phyloP scores from a whole-genome alignment of 2,113 vertebrate species.

The Isurus oxyrinchus region DNA sequence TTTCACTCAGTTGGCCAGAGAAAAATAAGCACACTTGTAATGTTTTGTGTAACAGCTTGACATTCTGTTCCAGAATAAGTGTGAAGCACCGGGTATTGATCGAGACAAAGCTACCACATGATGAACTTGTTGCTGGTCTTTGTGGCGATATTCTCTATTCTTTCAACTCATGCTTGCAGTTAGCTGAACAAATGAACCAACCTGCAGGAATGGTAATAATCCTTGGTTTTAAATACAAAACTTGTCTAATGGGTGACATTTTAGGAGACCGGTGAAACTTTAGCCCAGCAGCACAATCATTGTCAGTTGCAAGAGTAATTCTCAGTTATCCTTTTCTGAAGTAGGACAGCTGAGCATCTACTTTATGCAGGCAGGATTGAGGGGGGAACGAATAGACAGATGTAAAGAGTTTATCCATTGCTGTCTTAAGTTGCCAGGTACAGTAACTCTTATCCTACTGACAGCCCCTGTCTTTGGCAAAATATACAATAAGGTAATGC shows the following conservation, averaged over 20 bases:
- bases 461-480: not conserved
- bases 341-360: not conserved
- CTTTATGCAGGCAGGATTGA: not conserved
- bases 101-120: slow-evolving; percentile 73
- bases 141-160: slow-evolving; percentile 73
- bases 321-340: not conserved
- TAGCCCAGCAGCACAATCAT: not conserved
- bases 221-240: too few species aligned
- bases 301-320: not conserved
- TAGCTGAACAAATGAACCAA: slow-evolving; percentile 71
- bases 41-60: not conserved
- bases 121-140: slow-evolving; percentile 65
- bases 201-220: slow-evolving; percentile 55
- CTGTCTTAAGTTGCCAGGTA: not conserved
- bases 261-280: not conserved
- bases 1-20: not conserved
- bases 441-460: not conserved
- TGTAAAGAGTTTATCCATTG: not conserved
- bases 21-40: too few species aligned
- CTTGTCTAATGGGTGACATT: not conserved
- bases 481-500: not conserved
- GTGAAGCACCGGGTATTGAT: slow-evolving; percentile 77
- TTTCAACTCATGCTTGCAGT: slow-evolving; percentile 69
- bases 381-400: not conserved
- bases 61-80: slow-evolving; percentile 66